Conservation (phyloP, 1,140 invertebrate genomes). For the Drosophila asahinai region DNA sequence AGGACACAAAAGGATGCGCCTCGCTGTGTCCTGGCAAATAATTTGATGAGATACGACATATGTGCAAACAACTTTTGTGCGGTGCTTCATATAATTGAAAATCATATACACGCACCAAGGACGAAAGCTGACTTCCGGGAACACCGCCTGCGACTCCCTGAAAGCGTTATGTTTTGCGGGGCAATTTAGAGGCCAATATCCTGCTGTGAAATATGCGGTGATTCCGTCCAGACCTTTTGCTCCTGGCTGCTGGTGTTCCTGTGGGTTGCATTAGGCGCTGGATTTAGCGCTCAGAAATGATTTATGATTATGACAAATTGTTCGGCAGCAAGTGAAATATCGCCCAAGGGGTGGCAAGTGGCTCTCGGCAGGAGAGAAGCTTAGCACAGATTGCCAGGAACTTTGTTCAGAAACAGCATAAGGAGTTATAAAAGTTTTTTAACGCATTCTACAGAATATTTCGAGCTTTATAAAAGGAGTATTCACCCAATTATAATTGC, state of each 20-base stretch:
- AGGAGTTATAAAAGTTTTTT: not conserved
- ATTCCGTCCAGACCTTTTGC: conserved; percentile 59
- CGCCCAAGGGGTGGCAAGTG: conserved; percentile 13
- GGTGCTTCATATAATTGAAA: conserved; percentile 83
- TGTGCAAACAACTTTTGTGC: conserved; percentile 84
- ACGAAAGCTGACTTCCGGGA: conserved; percentile 16
- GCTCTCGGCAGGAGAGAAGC: not conserved
- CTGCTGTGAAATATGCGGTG: conserved; percentile 84
- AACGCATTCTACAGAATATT: too few relatives aligned
- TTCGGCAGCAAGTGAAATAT: conserved; percentile 59
- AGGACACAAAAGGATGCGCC: conserved; percentile 73
- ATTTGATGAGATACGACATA: conserved; percentile 85
- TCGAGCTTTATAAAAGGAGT: not conserved
- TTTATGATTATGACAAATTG: conserved; percentile 84
- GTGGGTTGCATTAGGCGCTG: conserved; percentile 67
- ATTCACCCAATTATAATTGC: not conserved
- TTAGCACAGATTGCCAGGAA: not conserved
- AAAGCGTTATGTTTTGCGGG: conserved; percentile 75
- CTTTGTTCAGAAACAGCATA: not conserved
- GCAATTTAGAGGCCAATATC: conserved; percentile 85
- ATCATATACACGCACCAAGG: conserved; percentile 53
- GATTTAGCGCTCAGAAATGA: conserved; percentile 82
- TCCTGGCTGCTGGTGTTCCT: conserved; percentile 32
- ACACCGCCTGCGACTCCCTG: not conserved
- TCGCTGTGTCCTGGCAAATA: conserved; percentile 71